phyloP scores from a whole-genome alignment of 2,113 vertebrate species.

The Microcebus lehilahytsara region DNA sequence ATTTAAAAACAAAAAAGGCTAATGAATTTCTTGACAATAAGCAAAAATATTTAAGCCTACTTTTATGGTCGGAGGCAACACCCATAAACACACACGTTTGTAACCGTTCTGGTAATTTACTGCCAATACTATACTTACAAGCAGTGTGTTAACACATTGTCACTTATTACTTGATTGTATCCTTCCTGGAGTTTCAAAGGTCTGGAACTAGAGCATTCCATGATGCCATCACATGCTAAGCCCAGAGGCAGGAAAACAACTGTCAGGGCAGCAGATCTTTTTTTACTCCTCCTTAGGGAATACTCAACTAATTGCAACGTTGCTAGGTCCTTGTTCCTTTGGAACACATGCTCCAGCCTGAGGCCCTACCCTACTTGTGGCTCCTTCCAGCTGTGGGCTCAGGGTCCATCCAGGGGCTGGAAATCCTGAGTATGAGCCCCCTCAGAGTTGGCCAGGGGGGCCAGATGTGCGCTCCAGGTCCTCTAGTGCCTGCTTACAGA shows the following conservation, averaged over 20 bases:
- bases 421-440: neutral
- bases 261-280: neutral
- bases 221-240: neutral
- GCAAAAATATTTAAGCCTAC: constrained; percentile 40
- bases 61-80: neutral
- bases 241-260: neutral
- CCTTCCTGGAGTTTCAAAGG: neutral
- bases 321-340: rapidly evolving
- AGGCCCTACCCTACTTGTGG: neutral
- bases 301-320: neutral
- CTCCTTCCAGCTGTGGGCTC: neutral
- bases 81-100: neutral
- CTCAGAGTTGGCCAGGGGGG: neutral
- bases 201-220: neutral
- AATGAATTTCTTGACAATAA: constrained; percentile 66
- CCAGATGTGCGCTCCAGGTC: constrained; percentile 98
- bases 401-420: neutral
- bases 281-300: neutral
- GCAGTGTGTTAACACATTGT: neutral
- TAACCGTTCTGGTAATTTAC: neutral
- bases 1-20: constrained; percentile 63
- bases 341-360: neutral
- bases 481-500: constrained; percentile 97
- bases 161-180: neutral
- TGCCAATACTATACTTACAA: neutral